Percentiles rank a stretch among this genome's conserved stretches.
phyloP scores from a whole-genome alignment of 2,797 vertebrate species.

The Muraenolepis orangiensis region DNA sequence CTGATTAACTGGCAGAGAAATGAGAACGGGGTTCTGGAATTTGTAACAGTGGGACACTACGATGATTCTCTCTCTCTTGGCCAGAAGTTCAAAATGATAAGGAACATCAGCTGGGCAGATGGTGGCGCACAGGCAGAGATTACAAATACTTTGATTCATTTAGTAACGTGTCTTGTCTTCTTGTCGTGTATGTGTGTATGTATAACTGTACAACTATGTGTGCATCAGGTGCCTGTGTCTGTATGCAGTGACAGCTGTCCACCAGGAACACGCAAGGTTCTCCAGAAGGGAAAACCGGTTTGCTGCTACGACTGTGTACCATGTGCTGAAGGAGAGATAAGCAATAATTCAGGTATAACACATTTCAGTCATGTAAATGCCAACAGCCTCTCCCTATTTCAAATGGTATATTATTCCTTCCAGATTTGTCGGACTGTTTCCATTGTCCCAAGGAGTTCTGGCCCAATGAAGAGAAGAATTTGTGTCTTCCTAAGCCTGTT shows the following conservation, averaged over 20 bases:
- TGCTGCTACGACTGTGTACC: slow-evolving; percentile 69
- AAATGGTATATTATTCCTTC: neutral
- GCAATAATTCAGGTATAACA: slow-evolving; percentile 59
- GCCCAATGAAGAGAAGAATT: slow-evolving; percentile 51
- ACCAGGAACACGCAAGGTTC: slow-evolving; percentile 64
- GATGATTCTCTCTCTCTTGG: slow-evolving; percentile 57
- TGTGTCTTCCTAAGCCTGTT: slow-evolving; percentile 54
- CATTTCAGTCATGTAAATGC: neutral
- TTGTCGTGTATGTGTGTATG: no score
- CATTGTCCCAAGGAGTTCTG: slow-evolving; percentile 59
- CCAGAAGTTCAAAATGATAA: slow-evolving; percentile 54
- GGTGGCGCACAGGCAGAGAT: slow-evolving; percentile 41
- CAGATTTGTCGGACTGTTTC: slow-evolving; percentile 64
- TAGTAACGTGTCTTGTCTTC: neutral
- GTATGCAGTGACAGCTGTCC: slow-evolving; percentile 64
- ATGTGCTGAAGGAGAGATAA: slow-evolving; percentile 69
- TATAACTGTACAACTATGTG: neutral
- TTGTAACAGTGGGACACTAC: slow-evolving; percentile 67
- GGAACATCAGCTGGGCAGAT: slow-evolving; percentile 54
- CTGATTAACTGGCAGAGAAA: slow-evolving; percentile 71
- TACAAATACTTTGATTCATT: neutral
- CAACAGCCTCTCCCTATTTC: neutral
- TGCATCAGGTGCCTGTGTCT: slow-evolving; percentile 60
- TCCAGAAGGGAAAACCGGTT: slow-evolving; percentile 62
- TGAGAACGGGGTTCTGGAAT: slow-evolving; percentile 36